Base-by-base conservation (phyloP, 2,113 vertebrate genomes). In the Eulemur macaco region DNA sequence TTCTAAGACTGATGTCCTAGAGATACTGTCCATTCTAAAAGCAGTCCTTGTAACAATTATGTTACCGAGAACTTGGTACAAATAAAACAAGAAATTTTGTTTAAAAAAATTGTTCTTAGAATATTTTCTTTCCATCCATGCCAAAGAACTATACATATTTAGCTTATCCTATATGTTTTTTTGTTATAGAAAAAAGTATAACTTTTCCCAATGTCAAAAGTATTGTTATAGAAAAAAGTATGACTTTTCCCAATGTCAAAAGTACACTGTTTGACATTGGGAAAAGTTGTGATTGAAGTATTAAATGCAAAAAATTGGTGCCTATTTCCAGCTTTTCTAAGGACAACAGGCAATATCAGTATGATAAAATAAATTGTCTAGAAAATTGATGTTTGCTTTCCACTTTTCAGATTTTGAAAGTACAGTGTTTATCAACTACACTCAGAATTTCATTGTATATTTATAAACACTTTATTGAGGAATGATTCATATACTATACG, bases 1-100 rank as follows among this genome's bases (percentile, higher is more conserved):
- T 91, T 93, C 94, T 86, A 89, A 94, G 68, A 83, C 91, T 42
- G 83, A 4, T n/a, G 20, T 47, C 60, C 47, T 27, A 77, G 88
- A 94, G 69, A 81, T 76, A 23, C 73, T 88, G 66, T 89, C 68
- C 94, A 15, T 94, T 76, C 52, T 77, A 91, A 88, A 76, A 66
- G 39, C 18, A 56, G 23, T 37, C 25, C 47, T 42, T 20, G 23
- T 56, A 68, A 81, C 54, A 89, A 76, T 47, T 73, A 89, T 5
- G 27, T 77, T 86, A 85, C 54, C 86, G 60, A 89, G 77, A 88
- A 83, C 31, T 58, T 20, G 63, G 47, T 60, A 86, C 3, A 60
- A 94, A 86, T 42, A 66, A 80, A 69, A 91, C 3, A 82, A 91
- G 73, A 89, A 83, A 63, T 68, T 58, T 82, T 42, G 9, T 66